A percentile compares a stretch with the other conserved stretches of the same genome.
These are phyloP conservation scores for Sebastes steindachneri DNA, from an alignment of 2,797 vertebrate species.

Conservation along the genomic window DNA sequence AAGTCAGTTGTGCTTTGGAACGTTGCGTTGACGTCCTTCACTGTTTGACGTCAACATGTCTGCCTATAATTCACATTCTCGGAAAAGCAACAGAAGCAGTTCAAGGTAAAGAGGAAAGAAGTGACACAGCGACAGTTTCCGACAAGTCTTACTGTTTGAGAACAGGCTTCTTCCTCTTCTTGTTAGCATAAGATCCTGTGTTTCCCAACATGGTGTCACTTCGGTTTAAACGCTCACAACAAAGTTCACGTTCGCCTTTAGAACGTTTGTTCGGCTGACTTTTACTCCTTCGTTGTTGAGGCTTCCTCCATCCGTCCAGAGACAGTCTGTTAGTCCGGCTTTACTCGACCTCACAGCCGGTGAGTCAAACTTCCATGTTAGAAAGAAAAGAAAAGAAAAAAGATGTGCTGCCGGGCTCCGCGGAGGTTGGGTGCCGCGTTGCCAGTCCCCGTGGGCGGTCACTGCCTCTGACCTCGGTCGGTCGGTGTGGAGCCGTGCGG, in stretches of 20 bases:
- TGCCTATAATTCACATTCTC: too few relatives aligned
- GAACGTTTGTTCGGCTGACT: background rate
- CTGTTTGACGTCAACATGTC: background rate
- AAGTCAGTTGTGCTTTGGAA: background rate
- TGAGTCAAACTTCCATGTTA: background rate
- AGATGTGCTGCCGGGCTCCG: background rate
- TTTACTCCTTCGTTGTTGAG: constrained; percentile 1
- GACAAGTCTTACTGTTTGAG: constrained; percentile 81
- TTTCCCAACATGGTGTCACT: constrained; percentile 76
- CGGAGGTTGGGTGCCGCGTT: constrained; percentile 19
- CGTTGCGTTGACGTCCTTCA: background rate
- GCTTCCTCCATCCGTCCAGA: background rate
- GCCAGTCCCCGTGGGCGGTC: constrained; percentile 40
- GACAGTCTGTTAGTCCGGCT: background rate
- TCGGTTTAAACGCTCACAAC: background rate
- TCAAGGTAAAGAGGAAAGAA: too few relatives aligned
- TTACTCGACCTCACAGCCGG: background rate
- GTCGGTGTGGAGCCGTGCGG: constrained; percentile 11
- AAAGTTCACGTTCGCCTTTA: background rate
- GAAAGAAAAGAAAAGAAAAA: background rate
- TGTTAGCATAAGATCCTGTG: constrained; percentile 80
- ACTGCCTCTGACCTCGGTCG: constrained; percentile 45
- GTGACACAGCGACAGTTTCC: background rate
- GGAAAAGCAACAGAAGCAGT: background rate
- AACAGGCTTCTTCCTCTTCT: constrained; percentile 87